Base-by-base conservation (phyloP, 64 coral and sea anemone species). In the Porites lutea region DNA sequence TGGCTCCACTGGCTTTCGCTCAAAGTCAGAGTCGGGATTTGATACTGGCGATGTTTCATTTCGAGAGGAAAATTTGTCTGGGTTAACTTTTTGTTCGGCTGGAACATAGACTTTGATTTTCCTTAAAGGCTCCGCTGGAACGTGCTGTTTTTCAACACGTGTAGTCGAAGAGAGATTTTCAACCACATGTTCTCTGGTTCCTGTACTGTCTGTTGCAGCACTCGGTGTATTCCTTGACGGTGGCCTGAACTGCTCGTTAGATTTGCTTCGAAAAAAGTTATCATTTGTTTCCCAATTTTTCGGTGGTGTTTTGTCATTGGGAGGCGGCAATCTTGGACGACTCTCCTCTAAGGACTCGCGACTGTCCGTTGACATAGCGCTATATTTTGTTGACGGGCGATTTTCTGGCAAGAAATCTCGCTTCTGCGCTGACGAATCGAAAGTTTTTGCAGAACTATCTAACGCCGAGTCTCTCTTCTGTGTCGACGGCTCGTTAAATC, bases 261-360 rank as follows among this genome's bases (percentile, higher is more conserved):
- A 23, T 78, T 52, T 16, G 18, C 75, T 12, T 9, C 8, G 16
- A 11, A 11, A 3, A 0, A 46, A 48, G 23, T 48, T 74, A 6
- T 74, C 72, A 16, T 15, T 74, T 48, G 49, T 55, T 78, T 78
- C 75, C 75, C 75, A 58, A 7, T 78, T 51, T 78, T 57, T 78
- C 50, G 50, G 4, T 78, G 50, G 19, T 23, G 19, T 11, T 10
- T 15, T 52, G 47, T 54, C 51, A 10, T 7, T 55, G 12, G 8
- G 16, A 18, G 49, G 16, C n/a, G 75, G 13, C n/a, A 13, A 47
- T 89, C 48, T 57, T 9, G 47, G 46, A 67, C 75, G 50, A 21
- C 49, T 78, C 1, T 78, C 75, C 21, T 21, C 47, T 19, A 55
- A 19, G 10, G 75, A 78, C 20, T 54, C 75, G 4, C 18, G 13